phyloP scores from a whole-genome alignment of 2,797 vertebrate genomes.

The Anniella stebbinsi region DNA sequence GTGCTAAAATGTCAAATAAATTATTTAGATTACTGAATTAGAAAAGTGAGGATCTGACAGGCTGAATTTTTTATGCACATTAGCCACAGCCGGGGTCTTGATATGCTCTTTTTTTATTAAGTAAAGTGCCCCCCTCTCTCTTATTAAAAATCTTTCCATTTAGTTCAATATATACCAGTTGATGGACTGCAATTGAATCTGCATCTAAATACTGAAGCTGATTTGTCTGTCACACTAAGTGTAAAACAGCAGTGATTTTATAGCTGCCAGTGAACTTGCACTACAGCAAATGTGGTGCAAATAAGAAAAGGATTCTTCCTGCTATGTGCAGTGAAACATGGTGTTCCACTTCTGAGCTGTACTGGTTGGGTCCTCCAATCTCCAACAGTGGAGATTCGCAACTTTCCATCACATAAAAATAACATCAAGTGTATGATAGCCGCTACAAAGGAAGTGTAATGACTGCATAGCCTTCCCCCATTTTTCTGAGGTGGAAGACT shows the following conservation, averaged over 20 bases:
- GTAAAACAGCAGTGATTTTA: neutral
- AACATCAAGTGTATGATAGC: neutral
- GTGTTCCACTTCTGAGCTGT: neutral
- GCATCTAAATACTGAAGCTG: slow-evolving; percentile 67
- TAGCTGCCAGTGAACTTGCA: slow-evolving; percentile 31
- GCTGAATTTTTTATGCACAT: slow-evolving; percentile 90
- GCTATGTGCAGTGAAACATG: slow-evolving; percentile 30
- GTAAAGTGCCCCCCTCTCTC: slow-evolving; percentile 74
- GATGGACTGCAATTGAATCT: slow-evolving; percentile 70
- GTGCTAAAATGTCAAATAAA: slow-evolving; percentile 91
- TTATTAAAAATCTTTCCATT: slow-evolving; percentile 80
- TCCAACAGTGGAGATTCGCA: neutral
- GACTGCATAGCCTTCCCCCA: neutral
- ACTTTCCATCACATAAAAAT: neutral
- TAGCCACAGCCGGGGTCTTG: slow-evolving; percentile 84
- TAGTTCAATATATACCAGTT: slow-evolving; percentile 71
- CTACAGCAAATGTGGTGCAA: slow-evolving; percentile 26
- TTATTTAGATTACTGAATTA: slow-evolving; percentile 92
- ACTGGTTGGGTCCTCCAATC: neutral
- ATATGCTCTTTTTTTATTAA: slow-evolving; percentile 81
- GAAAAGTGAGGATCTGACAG: slow-evolving; percentile 89
- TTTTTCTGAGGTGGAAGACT: no score
- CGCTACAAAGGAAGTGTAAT: neutral
- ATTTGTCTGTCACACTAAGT: slow-evolving; percentile 52
- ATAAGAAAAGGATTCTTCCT: slow-evolving; percentile 24